These are phyloP conservation scores for Aphrophora alni DNA, from an alignment of 2,888 invertebrate species.

Conservation along the genomic window DNA sequence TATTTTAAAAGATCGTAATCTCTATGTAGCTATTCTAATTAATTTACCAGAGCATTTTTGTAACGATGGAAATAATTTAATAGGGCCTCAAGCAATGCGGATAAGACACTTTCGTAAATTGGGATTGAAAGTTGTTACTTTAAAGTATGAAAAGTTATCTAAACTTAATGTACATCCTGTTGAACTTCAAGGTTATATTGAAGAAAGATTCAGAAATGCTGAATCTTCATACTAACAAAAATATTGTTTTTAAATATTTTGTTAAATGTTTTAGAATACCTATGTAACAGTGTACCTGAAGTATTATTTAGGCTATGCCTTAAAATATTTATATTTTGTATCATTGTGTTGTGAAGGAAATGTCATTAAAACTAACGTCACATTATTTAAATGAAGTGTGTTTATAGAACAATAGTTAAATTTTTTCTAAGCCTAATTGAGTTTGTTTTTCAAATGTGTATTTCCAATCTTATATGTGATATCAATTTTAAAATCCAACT, in stretches of 20 bases:
- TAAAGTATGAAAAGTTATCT: constrained; percentile 63
- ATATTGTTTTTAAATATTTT: neutral
- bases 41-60: constrained; percentile 72
- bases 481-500: too few relatives aligned
- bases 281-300: neutral
- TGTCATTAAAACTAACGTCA: too few relatives aligned
- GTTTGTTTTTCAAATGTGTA: too few relatives aligned
- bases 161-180: constrained; percentile 61
- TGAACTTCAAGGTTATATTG: constrained; percentile 63
- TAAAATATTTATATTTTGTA: neutral
- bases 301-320: neutral
- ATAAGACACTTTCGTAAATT: constrained; percentile 67
- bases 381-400: too few relatives aligned
- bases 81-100: constrained; percentile 70
- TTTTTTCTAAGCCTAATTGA: too few relatives aligned
- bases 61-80: constrained; percentile 62
- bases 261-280: neutral
- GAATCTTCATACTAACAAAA: constrained; percentile 11
- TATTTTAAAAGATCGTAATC: constrained; percentile 58
- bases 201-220: constrained; percentile 50
- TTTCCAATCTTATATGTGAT: too few relatives aligned
- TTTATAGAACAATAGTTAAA: too few relatives aligned
- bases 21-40: constrained; percentile 65
- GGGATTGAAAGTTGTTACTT: constrained; percentile 67
- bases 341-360: too few relatives aligned